Percentiles rank a stretch among this genome's conserved stretches.
These are phyloP conservation scores for Drosophila triauraria DNA, from an alignment of 1,140 invertebrate species.

Conservation along the genomic window DNA sequence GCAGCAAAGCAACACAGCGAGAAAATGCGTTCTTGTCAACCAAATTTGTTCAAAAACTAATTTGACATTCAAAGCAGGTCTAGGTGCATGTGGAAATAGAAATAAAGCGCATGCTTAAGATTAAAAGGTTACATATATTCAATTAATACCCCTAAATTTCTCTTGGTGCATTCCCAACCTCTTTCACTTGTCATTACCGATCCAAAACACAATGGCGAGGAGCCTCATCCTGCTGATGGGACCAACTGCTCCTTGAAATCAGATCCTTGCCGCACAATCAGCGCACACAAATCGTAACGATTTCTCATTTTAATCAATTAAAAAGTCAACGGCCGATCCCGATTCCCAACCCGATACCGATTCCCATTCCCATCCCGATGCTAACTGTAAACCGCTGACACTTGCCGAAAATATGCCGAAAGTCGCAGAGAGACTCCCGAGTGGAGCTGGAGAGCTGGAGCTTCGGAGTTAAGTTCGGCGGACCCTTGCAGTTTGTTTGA, in stretches of 20 bases:
- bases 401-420: conserved; percentile 76
- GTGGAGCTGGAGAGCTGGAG: conserved; percentile 2
- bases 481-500: conserved; percentile 77
- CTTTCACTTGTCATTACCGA: conserved; percentile 77
- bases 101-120: no score
- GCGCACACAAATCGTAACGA: conserved; percentile 83
- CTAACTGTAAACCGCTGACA: conserved; percentile 79
- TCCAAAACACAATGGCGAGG: conserved; percentile 65
- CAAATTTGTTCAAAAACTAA: background rate
- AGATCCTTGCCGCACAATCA: conserved; percentile 79
- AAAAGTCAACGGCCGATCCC: conserved; percentile 78
- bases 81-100: no score
- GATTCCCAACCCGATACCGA: conserved; percentile 24
- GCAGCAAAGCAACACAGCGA: conserved; percentile 6
- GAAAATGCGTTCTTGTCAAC: background rate
- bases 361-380: conserved; percentile 28
- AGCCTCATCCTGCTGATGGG: conserved; percentile 20
- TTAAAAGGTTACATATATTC: no score
- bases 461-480: conserved; percentile 7
- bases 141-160: background rate
- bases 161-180: background rate
- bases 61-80: no score
- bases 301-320: conserved; percentile 85
- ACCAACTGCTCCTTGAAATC: conserved; percentile 59
- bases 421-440: conserved; percentile 6